These are phyloP conservation scores for Euura lappo DNA, from an alignment of 1,140 invertebrate species.

Conservation along the genomic window DNA sequence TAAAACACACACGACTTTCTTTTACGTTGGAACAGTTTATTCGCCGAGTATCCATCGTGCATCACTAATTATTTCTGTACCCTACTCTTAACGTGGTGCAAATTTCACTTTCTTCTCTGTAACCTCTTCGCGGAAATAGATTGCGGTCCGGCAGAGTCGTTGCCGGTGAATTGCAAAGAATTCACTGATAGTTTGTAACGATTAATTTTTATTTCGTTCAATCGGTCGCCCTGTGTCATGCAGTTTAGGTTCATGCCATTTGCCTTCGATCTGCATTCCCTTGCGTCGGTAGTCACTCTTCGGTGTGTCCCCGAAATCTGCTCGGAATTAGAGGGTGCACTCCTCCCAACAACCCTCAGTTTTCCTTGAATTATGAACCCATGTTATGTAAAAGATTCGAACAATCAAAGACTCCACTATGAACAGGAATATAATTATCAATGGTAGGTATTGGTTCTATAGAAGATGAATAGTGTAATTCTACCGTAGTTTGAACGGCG, in stretches of 20 bases:
- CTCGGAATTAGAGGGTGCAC: conserved; percentile 4
- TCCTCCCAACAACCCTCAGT: conserved; percentile 19
- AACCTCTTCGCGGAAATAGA: background rate
- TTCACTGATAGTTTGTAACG: conserved; percentile 21
- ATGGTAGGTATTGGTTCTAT: too few species aligned
- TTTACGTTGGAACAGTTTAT: too few species aligned
- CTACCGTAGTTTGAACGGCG: too few species aligned
- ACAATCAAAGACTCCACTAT: background rate
- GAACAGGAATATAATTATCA: conserved; percentile 9
- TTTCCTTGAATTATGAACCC: conserved; percentile 17
- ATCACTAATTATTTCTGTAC: too few species aligned
- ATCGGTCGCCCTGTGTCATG: conserved; percentile 44
- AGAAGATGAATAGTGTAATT: too few species aligned
- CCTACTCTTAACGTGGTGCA: background rate
- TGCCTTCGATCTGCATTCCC: conserved; percentile 14
- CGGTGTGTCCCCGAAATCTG: conserved; percentile 11
- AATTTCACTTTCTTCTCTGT: conserved; percentile 6
- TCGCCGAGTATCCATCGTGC: too few species aligned
- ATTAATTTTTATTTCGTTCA: conserved; percentile 47
- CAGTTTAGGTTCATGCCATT: background rate
- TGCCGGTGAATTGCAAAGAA: background rate
- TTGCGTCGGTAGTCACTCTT: conserved; percentile 1
- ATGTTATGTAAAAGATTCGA: background rate
- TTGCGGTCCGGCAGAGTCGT: background rate
- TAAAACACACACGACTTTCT: too few species aligned